These are phyloP conservation scores for Laticauda laticaudata DNA, from an alignment of 2,113 vertebrate species.

Conservation along the genomic window DNA sequence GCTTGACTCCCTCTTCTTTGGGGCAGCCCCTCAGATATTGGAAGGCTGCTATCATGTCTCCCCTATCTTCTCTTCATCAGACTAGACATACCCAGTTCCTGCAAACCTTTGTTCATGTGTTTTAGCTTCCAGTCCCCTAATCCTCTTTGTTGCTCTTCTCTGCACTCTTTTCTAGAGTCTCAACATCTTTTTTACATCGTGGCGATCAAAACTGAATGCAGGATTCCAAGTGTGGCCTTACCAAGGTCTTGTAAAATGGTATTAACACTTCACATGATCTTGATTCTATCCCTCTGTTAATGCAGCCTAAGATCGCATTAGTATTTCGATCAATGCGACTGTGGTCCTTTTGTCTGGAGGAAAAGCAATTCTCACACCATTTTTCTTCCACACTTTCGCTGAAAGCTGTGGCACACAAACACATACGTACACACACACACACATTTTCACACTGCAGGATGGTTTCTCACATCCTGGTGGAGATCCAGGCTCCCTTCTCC, in stretches of 20 bases:
- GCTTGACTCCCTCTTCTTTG: no score
- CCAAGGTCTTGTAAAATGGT: background rate
- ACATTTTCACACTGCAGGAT: background rate
- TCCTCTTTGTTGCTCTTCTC: no score
- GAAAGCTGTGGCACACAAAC: background rate
- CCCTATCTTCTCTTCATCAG: no score
- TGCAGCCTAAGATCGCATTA: background rate
- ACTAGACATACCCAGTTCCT: no score
- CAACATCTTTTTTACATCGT: background rate
- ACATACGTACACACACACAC: background rate
- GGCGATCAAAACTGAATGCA: rapidly evolving
- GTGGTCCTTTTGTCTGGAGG: background rate
- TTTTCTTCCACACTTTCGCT: background rate
- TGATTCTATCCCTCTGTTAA: background rate
- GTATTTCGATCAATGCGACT: background rate
- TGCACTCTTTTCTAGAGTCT: background rate
- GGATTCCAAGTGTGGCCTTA: background rate
- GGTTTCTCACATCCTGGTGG: background rate
- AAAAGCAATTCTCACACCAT: background rate
- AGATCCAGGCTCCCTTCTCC: background rate
- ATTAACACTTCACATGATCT: background rate
- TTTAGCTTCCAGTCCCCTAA: no score
- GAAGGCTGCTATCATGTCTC: no score
- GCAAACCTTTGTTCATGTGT: rapidly evolving
- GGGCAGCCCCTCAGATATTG: no score